Percentiles rank a stretch among this genome's conserved stretches.
Conservation (phyloP, 2,113 vertebrate genomes). For the Pseudonaja textilis region DNA sequence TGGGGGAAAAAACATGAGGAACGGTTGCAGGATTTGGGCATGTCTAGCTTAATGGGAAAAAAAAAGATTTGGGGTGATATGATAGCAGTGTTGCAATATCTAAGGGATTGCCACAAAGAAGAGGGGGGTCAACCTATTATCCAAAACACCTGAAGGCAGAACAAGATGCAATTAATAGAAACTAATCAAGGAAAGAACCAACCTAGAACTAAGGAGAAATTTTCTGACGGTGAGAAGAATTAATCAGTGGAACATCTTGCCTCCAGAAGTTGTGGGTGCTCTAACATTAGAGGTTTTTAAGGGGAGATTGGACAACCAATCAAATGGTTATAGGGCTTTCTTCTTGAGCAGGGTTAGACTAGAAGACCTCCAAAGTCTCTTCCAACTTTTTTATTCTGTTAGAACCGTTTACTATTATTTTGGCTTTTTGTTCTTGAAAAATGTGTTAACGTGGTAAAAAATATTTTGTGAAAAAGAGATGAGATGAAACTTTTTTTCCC, state of each 20-base stretch:
- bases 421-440: not conserved
- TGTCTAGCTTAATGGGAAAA: not conserved
- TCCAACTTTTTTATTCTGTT: not conserved
- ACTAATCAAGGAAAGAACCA: not conserved
- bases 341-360: not conserved
- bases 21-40: not conserved
- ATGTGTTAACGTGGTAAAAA: not conserved
- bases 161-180: not conserved
- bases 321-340: not conserved
- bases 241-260: too few species aligned
- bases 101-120: not conserved
- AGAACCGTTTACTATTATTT: not conserved
- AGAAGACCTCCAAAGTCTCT: not conserved
- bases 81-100: not conserved
- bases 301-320: not conserved
- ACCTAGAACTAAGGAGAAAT: not conserved
- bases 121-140: not conserved
- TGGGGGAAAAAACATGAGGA: not conserved
- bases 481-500: not conserved
- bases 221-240: too few species aligned
- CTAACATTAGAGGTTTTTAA: not conserved
- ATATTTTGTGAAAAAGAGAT: not conserved
- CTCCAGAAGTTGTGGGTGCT: too few species aligned
- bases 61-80: not conserved
- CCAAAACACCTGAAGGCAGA: not conserved